These are phyloP conservation scores for Pavo muticus DNA, from an alignment of 2,113 vertebrate genomes.

Conservation along the genomic window DNA sequence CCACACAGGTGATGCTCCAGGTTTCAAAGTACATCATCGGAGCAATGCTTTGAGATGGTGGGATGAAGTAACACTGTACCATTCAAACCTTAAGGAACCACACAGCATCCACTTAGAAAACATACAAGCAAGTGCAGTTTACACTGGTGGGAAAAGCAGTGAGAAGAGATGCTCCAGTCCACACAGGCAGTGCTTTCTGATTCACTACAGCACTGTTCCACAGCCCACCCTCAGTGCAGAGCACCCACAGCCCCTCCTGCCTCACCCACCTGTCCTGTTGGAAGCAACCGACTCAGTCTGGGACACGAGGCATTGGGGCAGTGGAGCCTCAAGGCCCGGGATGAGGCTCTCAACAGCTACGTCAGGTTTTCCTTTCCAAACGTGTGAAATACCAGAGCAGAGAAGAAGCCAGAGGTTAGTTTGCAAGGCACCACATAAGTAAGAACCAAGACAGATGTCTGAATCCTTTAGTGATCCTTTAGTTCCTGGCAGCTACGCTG, in stretches of 20 bases:
- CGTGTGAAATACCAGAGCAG: constrained; percentile 18
- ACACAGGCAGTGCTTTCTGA: background rate
- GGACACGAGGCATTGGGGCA: constrained; percentile 82
- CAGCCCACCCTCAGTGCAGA: rapidly evolving
- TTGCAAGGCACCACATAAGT: background rate
- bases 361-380: constrained; percentile 81
- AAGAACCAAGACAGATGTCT: background rate
- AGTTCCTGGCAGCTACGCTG: rapidly evolving
- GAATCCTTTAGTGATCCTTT: background rate
- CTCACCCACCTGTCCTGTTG: constrained; percentile 90
- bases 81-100: background rate
- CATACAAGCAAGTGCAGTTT: background rate
- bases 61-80: rapidly evolving
- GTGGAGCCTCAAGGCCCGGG: constrained; percentile 89
- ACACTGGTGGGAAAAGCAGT: background rate
- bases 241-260: background rate
- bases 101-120: background rate
- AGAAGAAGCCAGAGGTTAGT: constrained; percentile 65
- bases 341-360: constrained; percentile 91
- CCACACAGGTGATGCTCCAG: background rate
- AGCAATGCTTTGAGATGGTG: rapidly evolving
- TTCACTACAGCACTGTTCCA: background rate
- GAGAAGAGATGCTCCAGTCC: rapidly evolving
- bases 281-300: constrained; percentile 85
- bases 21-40: rapidly evolving